Percentiles rank a stretch among this genome's conserved stretches.
phyloP scores from a whole-genome alignment of 35 echinoderm and acorn worm species.

The Apostichopus japonicus region DNA sequence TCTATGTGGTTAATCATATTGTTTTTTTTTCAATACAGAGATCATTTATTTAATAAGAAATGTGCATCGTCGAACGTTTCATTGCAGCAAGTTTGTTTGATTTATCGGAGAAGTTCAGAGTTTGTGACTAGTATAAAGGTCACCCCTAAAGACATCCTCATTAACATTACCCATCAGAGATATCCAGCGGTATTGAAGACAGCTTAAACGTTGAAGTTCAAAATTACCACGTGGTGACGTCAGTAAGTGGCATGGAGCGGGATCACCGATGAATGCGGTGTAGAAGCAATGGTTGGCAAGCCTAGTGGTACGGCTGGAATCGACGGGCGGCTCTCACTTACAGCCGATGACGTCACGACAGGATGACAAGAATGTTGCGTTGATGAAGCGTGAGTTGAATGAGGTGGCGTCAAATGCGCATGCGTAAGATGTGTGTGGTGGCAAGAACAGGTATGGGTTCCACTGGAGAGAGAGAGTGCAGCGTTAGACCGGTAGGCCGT shows the following conservation, averaged over 20 bases:
- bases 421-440: slow-evolving; percentile 46
- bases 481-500: slow-evolving; percentile 8
- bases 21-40: no score
- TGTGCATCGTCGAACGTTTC: no score
- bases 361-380: slow-evolving; percentile 51
- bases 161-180: no score
- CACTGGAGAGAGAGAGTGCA: slow-evolving; percentile 1
- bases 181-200: no score
- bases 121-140: no score
- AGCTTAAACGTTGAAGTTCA: no score
- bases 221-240: not conserved
- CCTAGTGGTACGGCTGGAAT: not conserved
- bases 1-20: no score
- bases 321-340: slow-evolving; percentile 22
- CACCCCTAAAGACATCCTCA: no score
- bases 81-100: no score
- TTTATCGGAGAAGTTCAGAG: no score
- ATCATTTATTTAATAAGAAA: no score
- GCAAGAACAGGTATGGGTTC: slow-evolving; percentile 57
- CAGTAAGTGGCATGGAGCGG: slow-evolving; percentile 51
- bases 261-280: slow-evolving; percentile 44
- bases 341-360: slow-evolving; percentile 42
- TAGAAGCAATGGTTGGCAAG: slow-evolving; percentile 37
- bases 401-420: not conserved
- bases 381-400: slow-evolving; percentile 37